Evolutionary conservation across 2,797 vertebrate species (phyloP).

Genomic region (Epinephelus coioides): DNA sequence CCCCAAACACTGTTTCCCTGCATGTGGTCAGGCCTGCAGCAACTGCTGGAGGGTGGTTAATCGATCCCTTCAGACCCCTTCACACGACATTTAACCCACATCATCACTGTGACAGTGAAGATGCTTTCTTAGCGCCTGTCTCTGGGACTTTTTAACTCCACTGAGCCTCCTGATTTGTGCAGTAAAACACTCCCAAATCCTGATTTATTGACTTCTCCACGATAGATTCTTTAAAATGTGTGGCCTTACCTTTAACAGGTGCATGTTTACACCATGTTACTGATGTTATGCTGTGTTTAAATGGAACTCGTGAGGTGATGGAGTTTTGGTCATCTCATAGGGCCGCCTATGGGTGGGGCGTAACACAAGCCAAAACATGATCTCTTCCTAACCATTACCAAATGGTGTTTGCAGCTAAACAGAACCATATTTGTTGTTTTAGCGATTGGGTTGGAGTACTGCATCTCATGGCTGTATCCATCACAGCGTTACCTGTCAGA

Average conservation of each 20-base stretch:
- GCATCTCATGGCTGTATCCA: no score
- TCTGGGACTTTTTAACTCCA: slow-evolving; percentile 12
- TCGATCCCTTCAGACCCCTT: slow-evolving; percentile 11
- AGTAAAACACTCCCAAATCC: slow-evolving; percentile 13
- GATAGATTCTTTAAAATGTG: background rate
- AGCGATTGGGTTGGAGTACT: no score
- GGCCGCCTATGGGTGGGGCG: no score
- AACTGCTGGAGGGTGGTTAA: background rate
- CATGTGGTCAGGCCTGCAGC: background rate
- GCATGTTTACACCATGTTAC: background rate
- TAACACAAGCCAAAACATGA: no score
- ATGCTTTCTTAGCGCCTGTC: slow-evolving; percentile 46
- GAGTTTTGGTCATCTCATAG: no score
- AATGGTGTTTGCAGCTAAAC: no score
- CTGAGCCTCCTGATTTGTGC: background rate
- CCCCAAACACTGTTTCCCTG: slow-evolving; percentile 1
- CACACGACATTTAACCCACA: slow-evolving; percentile 25
- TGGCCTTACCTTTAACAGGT: background rate
- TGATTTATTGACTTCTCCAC: slow-evolving; percentile 17
- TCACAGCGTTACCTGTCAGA: no score
- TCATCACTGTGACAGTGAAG: slow-evolving; percentile 9
- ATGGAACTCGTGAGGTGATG: no score
- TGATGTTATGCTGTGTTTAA: background rate
- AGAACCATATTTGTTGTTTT: no score
- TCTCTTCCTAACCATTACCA: no score